These are phyloP conservation scores for Eurytoma californica DNA, from an alignment of 2,888 invertebrate species.

Conservation along the genomic window DNA sequence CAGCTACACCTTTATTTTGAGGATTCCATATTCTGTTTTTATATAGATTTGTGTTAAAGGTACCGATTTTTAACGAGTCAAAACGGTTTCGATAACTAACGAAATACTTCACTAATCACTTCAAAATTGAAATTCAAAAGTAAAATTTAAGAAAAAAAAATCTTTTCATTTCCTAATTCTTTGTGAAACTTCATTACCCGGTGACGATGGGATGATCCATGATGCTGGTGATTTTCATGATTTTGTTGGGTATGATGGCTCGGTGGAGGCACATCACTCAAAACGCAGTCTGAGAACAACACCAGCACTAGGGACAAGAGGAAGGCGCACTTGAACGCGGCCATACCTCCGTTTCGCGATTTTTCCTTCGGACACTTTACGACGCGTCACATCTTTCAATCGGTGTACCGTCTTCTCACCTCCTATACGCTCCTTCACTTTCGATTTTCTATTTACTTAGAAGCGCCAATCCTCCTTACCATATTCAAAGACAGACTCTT, in stretches of 20 bases:
- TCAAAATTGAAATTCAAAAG: too few species aligned
- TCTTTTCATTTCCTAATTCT: background rate
- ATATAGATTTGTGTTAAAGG: too few species aligned
- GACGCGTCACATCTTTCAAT: conserved; percentile 43
- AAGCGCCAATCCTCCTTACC: too few species aligned
- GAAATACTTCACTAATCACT: too few species aligned
- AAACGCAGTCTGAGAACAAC: conserved; percentile 20
- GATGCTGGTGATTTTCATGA: conserved; percentile 50
- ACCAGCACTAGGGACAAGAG: conserved; percentile 17
- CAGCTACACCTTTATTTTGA: too few species aligned
- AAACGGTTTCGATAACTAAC: too few species aligned
- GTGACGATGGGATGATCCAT: conserved; percentile 46
- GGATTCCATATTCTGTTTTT: too few species aligned
- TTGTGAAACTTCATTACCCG: conserved; percentile 25
- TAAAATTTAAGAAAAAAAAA: background rate
- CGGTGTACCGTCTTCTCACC: background rate
- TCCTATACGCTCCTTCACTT: too few species aligned
- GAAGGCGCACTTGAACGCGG: conserved; percentile 30
- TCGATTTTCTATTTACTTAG: too few species aligned
- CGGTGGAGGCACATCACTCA: conserved; percentile 8
- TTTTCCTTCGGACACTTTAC: conserved; percentile 13
- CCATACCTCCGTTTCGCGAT: conserved; percentile 47
- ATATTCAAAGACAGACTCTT: too few species aligned
- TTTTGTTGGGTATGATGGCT: conserved; percentile 3
- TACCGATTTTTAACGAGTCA: too few species aligned